Evolutionary conservation across 2,797 vertebrate species (phyloP), one percentile per base, ranked within the genome.

Genomic region (Gobio occitaniae): DNA sequence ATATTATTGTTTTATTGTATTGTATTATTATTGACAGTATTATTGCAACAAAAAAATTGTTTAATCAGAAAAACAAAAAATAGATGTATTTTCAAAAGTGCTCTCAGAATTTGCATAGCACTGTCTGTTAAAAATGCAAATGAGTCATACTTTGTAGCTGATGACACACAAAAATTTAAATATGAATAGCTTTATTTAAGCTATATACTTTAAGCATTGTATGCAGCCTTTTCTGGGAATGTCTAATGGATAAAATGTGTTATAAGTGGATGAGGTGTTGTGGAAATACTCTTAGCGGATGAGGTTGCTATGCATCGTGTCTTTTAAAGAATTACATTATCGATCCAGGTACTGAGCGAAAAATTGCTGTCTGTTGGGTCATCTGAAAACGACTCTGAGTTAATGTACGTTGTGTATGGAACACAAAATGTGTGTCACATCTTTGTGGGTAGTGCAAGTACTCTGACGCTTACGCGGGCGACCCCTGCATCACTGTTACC

Each of bases 321-420:
- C 84, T 91, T 88, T 91, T 84, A 88, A 90, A 85, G 77, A 78
- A 90, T 90, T 87, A 87, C 59, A 71, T 86, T 90, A 90, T 90
- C 63, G 91, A 90, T 92, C 83, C 65, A 16, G 36, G 80, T 85
- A 75, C 76, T 82, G 69, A 75, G 50, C 56, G 36, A 79, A 68
- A 84, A 87, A 85, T 69, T 82, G 88, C 85, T 76, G 76, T 63
- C 70, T 88, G 89, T 81, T 32, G 21, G 61, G 78, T 86, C 82
- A 78, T 85, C 70, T 41, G 59, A 87, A 80, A 88, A 69, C 21
- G 65, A 75, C 74, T 19, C 32, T 13, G 25, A 11, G 12, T n/a
- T 84, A 87, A 87, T 81, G 76, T 77, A 66, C 15, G 15, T 48
- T 61, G 78, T 84, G 50, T 56, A 36, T 12, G 25, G 25, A 61